These are phyloP conservation scores for Dromiciops gliroides DNA, from an alignment of 2,113 vertebrate species.

Conservation along the genomic window DNA sequence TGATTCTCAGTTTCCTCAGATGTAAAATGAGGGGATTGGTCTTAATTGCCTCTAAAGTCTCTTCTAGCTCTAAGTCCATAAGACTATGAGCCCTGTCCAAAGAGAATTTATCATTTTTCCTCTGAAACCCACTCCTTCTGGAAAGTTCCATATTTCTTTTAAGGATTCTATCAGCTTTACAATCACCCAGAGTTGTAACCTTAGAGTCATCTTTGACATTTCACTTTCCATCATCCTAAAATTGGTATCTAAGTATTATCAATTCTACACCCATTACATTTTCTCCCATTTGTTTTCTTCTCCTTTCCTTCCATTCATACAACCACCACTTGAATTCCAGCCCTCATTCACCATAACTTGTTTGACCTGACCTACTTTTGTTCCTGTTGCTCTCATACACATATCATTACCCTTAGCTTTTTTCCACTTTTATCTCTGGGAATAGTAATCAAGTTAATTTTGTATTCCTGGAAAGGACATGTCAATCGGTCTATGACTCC, in stretches of 20 bases:
- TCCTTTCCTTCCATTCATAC: not conserved
- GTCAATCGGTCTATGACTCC: not conserved
- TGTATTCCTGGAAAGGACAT: not conserved
- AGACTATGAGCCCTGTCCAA: not conserved
- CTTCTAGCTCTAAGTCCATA: not conserved
- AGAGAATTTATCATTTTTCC: not conserved
- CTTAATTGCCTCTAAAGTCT: not conserved
- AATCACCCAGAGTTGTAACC: not conserved
- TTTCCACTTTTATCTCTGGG: not conserved
- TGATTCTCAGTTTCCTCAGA: not conserved
- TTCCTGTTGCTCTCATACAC: not conserved
- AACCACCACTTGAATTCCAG: not conserved
- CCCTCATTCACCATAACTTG: not conserved
- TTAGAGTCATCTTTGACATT: not conserved
- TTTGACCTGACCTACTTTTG: not conserved
- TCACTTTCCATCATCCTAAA: not conserved
- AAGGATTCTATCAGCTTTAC: not conserved
- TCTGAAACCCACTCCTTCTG: not conserved
- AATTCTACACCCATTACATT: not conserved
- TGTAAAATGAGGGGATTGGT: not conserved
- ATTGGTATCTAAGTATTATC: not conserved
- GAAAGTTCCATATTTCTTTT: not conserved
- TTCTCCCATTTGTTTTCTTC: not conserved
- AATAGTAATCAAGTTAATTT: not conserved
- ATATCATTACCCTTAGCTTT: not conserved